phyloP scores from a whole-genome alignment of 2,888 invertebrate species.

The Nineta flava region DNA sequence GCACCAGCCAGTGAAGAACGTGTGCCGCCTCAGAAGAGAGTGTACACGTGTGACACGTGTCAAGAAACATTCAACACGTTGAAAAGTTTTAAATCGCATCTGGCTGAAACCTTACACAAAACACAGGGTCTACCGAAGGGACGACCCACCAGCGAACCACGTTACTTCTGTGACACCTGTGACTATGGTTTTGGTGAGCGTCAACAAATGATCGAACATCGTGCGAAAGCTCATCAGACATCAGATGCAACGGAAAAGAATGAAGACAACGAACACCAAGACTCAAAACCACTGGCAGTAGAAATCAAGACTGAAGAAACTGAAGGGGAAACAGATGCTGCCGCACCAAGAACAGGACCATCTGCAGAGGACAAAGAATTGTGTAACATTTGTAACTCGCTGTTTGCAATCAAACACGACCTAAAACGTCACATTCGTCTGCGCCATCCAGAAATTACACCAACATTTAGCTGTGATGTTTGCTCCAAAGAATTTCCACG shows the following conservation, averaged over 20 bases:
- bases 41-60: conserved; percentile 6
- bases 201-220: conserved; percentile 12
- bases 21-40: background rate
- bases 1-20: conserved; percentile 1
- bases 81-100: conserved; percentile 16
- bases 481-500: conserved; percentile 23
- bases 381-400: background rate
- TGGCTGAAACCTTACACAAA: background rate
- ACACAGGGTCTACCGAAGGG: conserved; percentile 2
- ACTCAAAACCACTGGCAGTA: background rate
- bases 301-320: background rate
- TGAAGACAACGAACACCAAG: background rate
- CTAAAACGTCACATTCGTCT: background rate
- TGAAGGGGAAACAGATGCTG: background rate
- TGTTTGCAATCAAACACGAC: background rate
- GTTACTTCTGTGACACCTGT: conserved; percentile 13
- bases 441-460: conserved; percentile 12
- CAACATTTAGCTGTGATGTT: conserved; percentile 19
- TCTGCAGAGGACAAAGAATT: background rate
- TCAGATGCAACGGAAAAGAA: background rate
- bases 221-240: background rate
- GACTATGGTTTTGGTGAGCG: conserved; percentile 11
- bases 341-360: background rate
- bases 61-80: conserved; percentile 9
- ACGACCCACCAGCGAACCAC: conserved; percentile 1